Base-by-base conservation (phyloP, 1,140 invertebrate species). In the Heterodera carotae region DNA sequence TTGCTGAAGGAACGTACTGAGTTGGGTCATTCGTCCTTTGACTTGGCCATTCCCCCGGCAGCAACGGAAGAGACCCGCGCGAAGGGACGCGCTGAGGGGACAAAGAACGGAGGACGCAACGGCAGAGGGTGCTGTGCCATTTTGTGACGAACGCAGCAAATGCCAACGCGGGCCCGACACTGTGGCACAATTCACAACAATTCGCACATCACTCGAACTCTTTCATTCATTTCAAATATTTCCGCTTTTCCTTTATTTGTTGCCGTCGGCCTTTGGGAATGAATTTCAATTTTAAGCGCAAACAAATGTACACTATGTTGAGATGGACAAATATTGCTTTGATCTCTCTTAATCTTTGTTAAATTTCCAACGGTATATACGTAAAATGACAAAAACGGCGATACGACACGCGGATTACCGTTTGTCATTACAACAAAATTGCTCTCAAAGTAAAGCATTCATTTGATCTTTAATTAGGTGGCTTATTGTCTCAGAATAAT, bases 21-120 rank as follows among this genome's bases (percentile, higher is more conserved):
- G 62, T 66, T 66, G 62, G 62, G 29, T 10, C n/a, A 66, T 66
- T 66, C 62, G 10, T 25, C 25, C 10, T 66, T 66, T 27, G 33
- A 66, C 22, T 66, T 66, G 62, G 62, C 62, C 27, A 22, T 18
- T 56, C 22, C 48, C 22, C 5, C 48, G 48, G 48, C 22, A 18
- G 48, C 1, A 5, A 22, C 22, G 22, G 48, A 56, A 1, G 18
- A 27, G 4, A 12, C 6, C 2, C 1, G 62, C 15, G 62, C 62
- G 12, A 66, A 66, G 62, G 22, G 62, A 29, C 33, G 62, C n/a
- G 27, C n/a, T 4, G 62, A 29, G 62, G 62, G 29, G 29, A 66
- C 6, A 34, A 12, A 12, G 62, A 27, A n/a, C 33, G 62, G 62
- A 29, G 27, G 62, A 8, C 15, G 33, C 10, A 66, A 66, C 3